phyloP scores from a whole-genome alignment of 2,888 invertebrate genomes.

The Drosophila subquinaria region DNA sequence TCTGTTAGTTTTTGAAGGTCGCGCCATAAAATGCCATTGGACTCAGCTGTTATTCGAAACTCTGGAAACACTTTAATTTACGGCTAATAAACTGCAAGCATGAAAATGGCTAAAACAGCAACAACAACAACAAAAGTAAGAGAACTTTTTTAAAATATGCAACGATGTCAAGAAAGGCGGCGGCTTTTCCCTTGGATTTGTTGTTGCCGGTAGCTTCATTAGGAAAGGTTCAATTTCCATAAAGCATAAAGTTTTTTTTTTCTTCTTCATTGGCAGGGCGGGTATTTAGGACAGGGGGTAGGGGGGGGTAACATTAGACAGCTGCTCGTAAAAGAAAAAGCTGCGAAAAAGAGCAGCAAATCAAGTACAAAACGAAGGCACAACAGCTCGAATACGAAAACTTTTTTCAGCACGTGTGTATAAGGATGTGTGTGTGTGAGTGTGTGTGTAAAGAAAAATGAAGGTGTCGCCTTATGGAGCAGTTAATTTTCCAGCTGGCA shows the following conservation, averaged over 20 bases:
- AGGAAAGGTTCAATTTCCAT: constrained; percentile 80
- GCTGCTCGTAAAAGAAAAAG: constrained; percentile 65
- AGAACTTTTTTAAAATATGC: constrained; percentile 81
- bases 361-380: constrained; percentile 61
- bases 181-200: constrained; percentile 17
- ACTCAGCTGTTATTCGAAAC: constrained; percentile 63
- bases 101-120: constrained; percentile 41
- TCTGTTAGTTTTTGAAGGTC: constrained; percentile 40
- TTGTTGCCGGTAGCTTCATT: constrained; percentile 60
- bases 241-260: constrained; percentile 67
- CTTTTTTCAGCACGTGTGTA: constrained; percentile 55
- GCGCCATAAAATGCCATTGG: constrained; percentile 55
- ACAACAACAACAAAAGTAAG: constrained; percentile 9
- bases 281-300: not conserved
- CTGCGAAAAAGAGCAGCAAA: constrained; percentile 63
- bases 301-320: constrained; percentile 57
- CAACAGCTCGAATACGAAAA: constrained; percentile 35
- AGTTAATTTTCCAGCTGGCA: constrained; percentile 58
- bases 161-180: constrained; percentile 43
- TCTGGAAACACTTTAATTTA: constrained; percentile 65
- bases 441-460: constrained; percentile 43
- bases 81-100: constrained; percentile 73
- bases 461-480: constrained; percentile 67
- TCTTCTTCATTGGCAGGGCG: not conserved
- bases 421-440: constrained; percentile 1